Conservation (phyloP, 2,113 vertebrate genomes). For the Drymodes brunneopygia region DNA sequence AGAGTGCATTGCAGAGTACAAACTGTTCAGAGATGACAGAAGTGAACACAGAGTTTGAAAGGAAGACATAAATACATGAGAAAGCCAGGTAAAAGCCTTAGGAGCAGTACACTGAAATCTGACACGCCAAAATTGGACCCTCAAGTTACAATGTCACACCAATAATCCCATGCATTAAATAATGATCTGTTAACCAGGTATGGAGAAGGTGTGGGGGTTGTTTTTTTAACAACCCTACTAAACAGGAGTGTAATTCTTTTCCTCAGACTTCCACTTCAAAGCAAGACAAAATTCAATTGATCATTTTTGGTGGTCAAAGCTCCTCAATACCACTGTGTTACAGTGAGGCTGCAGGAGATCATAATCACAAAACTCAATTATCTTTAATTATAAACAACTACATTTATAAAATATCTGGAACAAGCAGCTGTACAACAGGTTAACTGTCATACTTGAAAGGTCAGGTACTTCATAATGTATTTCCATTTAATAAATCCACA, state of each 20-base stretch:
- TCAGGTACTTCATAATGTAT: neutral
- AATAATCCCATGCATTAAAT: neutral
- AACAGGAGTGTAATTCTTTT: neutral
- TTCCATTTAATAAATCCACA: neutral
- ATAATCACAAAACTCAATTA: neutral
- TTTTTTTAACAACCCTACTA: neutral
- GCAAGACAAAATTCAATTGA: neutral
- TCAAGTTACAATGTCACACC: neutral
- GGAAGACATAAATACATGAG: neutral
- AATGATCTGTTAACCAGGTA: neutral
- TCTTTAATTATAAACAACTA: neutral
- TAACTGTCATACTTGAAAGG: conserved; percentile 36
- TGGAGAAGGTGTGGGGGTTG: neutral
- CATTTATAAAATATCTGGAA: conserved; percentile 20
- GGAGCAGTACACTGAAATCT: neutral
- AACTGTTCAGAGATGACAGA: neutral
- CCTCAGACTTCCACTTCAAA: neutral
- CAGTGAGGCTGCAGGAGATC: neutral
- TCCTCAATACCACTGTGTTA: neutral
- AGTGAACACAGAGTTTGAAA: neutral
- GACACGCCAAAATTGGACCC: conserved; percentile 3
- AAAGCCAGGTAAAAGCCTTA: neutral
- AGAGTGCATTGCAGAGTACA: conserved; percentile 1
- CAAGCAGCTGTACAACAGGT: conserved; percentile 53
- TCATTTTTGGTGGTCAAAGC: conserved; percentile 16